A percentile compares a stretch with the other conserved stretches of the same genome.
Evolutionary conservation across 2,113 vertebrate genomes (phyloP).

Genomic region (Mastomys natalensis): DNA sequence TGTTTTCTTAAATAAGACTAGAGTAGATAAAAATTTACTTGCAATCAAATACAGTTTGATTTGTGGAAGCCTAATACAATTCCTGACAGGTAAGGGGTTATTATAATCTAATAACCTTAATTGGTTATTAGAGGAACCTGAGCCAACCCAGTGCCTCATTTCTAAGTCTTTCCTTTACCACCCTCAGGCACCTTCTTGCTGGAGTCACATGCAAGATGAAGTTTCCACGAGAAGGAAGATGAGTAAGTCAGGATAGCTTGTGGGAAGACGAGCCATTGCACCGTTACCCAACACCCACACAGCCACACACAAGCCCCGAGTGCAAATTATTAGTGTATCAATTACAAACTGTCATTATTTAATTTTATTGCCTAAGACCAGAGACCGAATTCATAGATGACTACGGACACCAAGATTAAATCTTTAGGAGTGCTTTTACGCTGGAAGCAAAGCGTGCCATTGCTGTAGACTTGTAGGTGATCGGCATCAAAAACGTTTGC

Average conservation of each 20-base stretch:
- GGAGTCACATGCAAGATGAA: not conserved
- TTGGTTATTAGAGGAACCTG: constrained; percentile 45
- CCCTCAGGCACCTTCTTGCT: not conserved
- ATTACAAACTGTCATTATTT: constrained; percentile 45
- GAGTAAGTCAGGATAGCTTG: not conserved
- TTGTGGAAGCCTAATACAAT: not conserved
- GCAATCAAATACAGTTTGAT: constrained; percentile 37
- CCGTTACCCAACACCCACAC: not conserved
- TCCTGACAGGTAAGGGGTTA: not conserved
- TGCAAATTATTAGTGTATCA: not conserved
- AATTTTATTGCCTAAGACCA: constrained; percentile 37
- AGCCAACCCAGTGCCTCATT: not conserved
- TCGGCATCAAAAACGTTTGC: not conserved
- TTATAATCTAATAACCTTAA: too few relatives aligned
- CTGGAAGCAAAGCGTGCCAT: not conserved
- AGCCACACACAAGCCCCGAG: not conserved
- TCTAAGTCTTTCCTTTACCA: not conserved
- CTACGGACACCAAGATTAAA: not conserved
- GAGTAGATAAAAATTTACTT: constrained; percentile 51
- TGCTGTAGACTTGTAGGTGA: not conserved
- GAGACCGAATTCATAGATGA: constrained; percentile 23
- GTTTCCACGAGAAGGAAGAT: not conserved
- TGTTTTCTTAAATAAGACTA: constrained; percentile 45
- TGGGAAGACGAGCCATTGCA: not conserved
- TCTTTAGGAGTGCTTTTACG: not conserved